Conservation (phyloP, 92 coral and sea anemone species). For the Epizoanthus ramosus region DNA sequence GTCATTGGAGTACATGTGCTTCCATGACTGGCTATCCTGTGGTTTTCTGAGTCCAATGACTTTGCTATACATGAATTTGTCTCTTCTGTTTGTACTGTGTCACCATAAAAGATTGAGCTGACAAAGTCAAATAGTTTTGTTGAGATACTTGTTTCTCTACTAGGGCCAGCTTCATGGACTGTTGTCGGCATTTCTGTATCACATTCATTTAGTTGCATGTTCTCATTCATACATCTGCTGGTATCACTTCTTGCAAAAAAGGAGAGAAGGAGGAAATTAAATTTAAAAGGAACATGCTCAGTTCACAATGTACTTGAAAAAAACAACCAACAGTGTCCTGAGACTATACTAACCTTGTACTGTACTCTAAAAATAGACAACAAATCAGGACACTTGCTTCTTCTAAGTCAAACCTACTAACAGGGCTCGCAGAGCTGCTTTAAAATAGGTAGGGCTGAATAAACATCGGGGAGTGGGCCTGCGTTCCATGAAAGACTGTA, state of each 20-base stretch:
- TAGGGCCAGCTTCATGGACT: neutral
- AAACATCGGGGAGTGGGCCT: too few relatives aligned
- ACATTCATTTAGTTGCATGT: neutral
- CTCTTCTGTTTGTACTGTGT: neutral
- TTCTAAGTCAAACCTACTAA: too few relatives aligned
- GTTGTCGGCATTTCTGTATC: neutral
- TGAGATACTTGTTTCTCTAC: conserved; percentile 17
- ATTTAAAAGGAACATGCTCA: too few relatives aligned
- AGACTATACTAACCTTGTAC: too few relatives aligned
- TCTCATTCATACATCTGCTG: neutral
- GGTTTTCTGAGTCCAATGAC: neutral
- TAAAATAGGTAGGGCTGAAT: too few relatives aligned
- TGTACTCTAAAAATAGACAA: too few relatives aligned
- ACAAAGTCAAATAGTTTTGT: conserved; percentile 23
- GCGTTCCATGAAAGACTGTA: too few relatives aligned
- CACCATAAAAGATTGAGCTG: neutral
- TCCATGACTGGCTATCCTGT: neutral
- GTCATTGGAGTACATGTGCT: neutral
- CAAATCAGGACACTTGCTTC: too few relatives aligned
- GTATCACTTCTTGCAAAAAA: neutral
- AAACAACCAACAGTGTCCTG: too few relatives aligned
- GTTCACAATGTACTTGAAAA: too few relatives aligned
- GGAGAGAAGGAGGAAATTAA: too few relatives aligned
- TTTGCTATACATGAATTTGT: neutral
- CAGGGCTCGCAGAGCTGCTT: too few relatives aligned